Conservation (phyloP, 2,888 invertebrate genomes). For the Crossocerus cetratus region DNA sequence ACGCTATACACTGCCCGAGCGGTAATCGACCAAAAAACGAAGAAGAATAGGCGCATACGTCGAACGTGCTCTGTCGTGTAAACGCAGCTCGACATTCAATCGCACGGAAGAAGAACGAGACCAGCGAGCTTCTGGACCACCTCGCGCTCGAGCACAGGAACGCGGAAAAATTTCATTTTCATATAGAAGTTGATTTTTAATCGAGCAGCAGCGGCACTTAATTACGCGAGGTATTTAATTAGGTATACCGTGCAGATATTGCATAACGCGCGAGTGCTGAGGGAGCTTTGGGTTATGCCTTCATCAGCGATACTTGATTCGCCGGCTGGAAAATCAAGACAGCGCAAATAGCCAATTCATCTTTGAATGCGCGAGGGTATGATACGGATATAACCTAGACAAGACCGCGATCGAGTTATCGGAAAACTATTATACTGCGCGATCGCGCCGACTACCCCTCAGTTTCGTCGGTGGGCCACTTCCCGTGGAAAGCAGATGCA, state of each 20-base stretch:
- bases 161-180: slow-evolving; percentile 26
- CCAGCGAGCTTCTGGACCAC: not conserved
- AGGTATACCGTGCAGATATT: not conserved
- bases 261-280: not conserved
- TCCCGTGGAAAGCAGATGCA: slow-evolving; percentile 39
- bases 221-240: slow-evolving; percentile 27
- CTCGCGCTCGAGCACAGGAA: not conserved
- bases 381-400: no score
- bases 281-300: not conserved
- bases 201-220: slow-evolving; percentile 19
- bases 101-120: not conserved
- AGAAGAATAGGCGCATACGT: not conserved
- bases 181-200: slow-evolving; percentile 23
- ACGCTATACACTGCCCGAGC: not conserved
- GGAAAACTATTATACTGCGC: slow-evolving; percentile 19
- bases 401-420: slow-evolving; percentile 15
- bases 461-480: slow-evolving; percentile 27
- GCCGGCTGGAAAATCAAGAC: not conserved
- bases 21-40: not conserved
- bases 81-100: not conserved
- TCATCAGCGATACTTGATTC: not conserved
- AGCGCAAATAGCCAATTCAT: no score
- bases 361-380: no score
- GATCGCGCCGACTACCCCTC: not conserved
- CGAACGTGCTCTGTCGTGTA: not conserved